A percentile compares a stretch with the other conserved stretches of the same genome.
Conservation (phyloP, 2,888 invertebrate genomes). For the Xestia c-nigrum region DNA sequence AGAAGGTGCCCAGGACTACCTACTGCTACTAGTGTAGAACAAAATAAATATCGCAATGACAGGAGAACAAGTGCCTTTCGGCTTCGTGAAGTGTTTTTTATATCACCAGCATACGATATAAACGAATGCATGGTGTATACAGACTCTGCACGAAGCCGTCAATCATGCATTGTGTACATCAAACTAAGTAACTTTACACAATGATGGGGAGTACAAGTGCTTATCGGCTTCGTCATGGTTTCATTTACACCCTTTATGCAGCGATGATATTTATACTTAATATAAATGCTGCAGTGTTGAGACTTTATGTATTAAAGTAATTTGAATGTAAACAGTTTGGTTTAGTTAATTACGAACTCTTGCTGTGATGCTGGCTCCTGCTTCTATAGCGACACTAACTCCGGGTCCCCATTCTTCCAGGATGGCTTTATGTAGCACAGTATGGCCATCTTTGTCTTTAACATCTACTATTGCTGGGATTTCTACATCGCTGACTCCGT, state of each 20-base stretch:
- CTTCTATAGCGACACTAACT: slow-evolving; percentile 79
- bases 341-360: slow-evolving; percentile 59
- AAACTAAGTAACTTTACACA: too few relatives aligned
- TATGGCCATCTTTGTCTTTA: slow-evolving; percentile 76
- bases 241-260: background rate
- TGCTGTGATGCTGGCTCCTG: slow-evolving; percentile 76
- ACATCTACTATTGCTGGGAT: slow-evolving; percentile 62
- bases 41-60: too few relatives aligned
- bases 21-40: too few relatives aligned
- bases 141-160: too few relatives aligned
- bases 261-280: background rate
- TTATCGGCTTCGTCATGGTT: too few relatives aligned
- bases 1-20: too few relatives aligned
- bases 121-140: background rate
- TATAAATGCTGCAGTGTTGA: background rate
- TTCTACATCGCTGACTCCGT: slow-evolving; percentile 28
- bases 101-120: background rate
- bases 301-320: background rate
- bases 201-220: too few relatives aligned
- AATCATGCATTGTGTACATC: too few relatives aligned
- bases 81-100: too few relatives aligned
- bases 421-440: slow-evolving; percentile 81
- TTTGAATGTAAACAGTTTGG: background rate
- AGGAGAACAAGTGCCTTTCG: too few relatives aligned
- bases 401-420: slow-evolving; percentile 78